These are phyloP conservation scores for Eupithecia vulgata DNA, from an alignment of 2,888 invertebrate genomes.

Conservation along the genomic window DNA sequence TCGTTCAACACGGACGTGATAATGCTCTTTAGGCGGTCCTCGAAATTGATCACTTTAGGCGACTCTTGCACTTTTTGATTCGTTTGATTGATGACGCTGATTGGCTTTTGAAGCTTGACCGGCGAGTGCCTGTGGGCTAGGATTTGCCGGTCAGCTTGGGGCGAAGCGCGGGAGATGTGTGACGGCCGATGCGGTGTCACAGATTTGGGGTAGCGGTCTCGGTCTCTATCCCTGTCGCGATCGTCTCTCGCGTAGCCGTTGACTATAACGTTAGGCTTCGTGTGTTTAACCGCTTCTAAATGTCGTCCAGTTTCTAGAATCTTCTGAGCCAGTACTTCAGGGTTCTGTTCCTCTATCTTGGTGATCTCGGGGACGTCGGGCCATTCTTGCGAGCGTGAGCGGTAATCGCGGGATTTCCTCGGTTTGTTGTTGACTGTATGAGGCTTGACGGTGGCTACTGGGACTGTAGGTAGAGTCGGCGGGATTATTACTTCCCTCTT, in stretches of 20 bases:
- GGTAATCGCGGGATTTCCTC: slow-evolving; percentile 86
- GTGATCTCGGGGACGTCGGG: slow-evolving; percentile 95
- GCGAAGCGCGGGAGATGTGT: slow-evolving; percentile 52
- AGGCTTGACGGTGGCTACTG: slow-evolving; percentile 77
- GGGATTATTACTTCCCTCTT: slow-evolving; percentile 58
- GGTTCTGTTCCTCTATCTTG: slow-evolving; percentile 96
- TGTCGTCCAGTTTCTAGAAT: slow-evolving; percentile 95
- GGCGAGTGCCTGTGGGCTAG: slow-evolving; percentile 60
- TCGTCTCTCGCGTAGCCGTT: slow-evolving; percentile 72
- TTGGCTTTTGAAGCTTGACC: slow-evolving; percentile 70
- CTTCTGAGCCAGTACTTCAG: slow-evolving; percentile 94
- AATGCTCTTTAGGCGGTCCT: slow-evolving; percentile 94
- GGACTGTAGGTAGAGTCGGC: slow-evolving; percentile 50
- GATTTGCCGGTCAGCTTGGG: slow-evolving; percentile 30
- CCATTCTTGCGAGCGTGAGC: slow-evolving; percentile 95
- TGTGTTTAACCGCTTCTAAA: slow-evolving; percentile 91
- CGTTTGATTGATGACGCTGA: slow-evolving; percentile 67
- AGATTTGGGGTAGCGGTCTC: slow-evolving; percentile 56
- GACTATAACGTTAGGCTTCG: slow-evolving; percentile 72
- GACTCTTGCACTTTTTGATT: slow-evolving; percentile 86
- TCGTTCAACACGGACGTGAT: slow-evolving; percentile 94
- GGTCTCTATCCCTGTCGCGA: slow-evolving; percentile 2
- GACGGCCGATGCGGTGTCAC: slow-evolving; percentile 54
- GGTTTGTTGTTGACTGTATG: slow-evolving; percentile 77
- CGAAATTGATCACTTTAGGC: slow-evolving; percentile 91